These are phyloP conservation scores for Griposia aprilina DNA, from an alignment of 2,888 invertebrate species.

Conservation along the genomic window DNA sequence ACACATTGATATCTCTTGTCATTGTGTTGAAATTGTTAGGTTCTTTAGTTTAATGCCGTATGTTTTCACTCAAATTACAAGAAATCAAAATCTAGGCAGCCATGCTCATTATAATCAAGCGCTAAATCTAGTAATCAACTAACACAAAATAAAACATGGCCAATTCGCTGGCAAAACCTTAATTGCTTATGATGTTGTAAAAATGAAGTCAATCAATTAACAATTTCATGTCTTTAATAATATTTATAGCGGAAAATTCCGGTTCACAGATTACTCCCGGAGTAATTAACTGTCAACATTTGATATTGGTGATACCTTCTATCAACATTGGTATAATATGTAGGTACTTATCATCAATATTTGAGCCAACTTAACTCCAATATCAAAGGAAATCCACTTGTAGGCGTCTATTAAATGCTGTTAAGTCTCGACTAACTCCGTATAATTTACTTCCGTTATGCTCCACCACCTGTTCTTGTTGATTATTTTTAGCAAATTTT, in stretches of 20 bases:
- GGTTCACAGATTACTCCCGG: not conserved
- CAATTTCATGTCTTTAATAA: conserved; percentile 28
- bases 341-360: not conserved
- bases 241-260: conserved; percentile 19
- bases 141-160: not conserved
- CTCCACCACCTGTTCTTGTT: not conserved
- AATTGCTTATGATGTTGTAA: conserved; percentile 1
- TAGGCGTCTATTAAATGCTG: no score
- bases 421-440: not conserved
- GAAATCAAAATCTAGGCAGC: not conserved
- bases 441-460: conserved; percentile 14
- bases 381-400: not conserved
- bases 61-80: not conserved
- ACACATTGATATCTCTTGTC: not conserved
- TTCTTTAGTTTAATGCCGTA: not conserved
- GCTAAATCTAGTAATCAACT: not conserved
- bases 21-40: not conserved
- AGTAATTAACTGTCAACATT: conserved; percentile 50
- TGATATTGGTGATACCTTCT: conserved; percentile 10
- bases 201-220: not conserved
- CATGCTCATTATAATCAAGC: not conserved
- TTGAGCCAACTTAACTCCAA: not conserved
- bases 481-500: conserved; percentile 4
- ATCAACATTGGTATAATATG: not conserved
- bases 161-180: not conserved